These are phyloP conservation scores for Apis laboriosa DNA, from an alignment of 1,140 invertebrate species.

Conservation along the genomic window DNA sequence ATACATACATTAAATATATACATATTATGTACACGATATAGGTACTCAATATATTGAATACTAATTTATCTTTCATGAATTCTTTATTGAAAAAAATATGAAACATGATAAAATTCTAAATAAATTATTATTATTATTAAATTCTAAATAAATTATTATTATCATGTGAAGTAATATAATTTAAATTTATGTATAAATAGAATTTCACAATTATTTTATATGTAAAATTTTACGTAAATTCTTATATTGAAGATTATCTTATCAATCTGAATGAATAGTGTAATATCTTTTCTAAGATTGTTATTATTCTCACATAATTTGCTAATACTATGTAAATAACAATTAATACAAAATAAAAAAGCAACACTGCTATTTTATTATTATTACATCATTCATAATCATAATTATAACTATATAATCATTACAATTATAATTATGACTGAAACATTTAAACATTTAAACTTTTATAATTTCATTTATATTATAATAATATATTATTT, in stretches of 20 bases:
- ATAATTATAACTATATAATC: not conserved
- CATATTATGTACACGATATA: not conserved
- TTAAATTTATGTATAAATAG: not conserved
- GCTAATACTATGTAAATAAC: constrained; percentile 18
- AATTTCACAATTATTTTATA: not conserved
- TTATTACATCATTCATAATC: not conserved
- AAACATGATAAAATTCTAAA: not conserved
- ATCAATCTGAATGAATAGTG: not conserved
- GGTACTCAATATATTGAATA: not conserved
- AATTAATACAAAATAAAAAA: constrained; percentile 45
- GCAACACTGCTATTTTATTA: constrained; percentile 32
- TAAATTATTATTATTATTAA: not conserved
- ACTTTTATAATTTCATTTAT: not conserved
- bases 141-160: not conserved
- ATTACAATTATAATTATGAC: not conserved
- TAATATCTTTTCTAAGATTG: constrained; percentile 27
- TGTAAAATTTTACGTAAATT: not conserved
- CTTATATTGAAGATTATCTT: not conserved
- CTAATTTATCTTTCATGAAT: not conserved
- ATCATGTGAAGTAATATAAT: no score
- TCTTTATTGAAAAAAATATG: not conserved
- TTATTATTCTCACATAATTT: constrained; percentile 20
- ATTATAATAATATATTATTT: no score
- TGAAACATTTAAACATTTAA: not conserved
- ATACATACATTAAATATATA: not conserved